Evolutionary conservation across 2,797 vertebrate genomes (phyloP).

Genomic region (Chiropotes sagulatus): DNA sequence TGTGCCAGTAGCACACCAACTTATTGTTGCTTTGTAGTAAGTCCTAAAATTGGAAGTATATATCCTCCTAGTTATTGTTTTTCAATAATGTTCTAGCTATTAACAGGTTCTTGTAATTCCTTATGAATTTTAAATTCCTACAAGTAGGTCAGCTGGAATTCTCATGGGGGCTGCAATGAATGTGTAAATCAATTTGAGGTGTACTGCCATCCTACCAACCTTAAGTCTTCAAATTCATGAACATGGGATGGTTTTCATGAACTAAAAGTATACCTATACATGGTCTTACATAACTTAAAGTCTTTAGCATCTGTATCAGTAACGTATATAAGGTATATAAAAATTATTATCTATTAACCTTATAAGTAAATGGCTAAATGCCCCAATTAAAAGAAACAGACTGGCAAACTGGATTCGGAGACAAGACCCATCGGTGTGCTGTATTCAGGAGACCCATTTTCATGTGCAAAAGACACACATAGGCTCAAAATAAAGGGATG

Average conservation of each 20-base stretch:
- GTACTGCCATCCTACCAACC: background rate
- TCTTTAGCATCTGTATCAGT: background rate
- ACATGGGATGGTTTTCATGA: background rate
- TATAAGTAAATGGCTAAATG: too few relatives aligned
- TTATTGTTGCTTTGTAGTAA: background rate
- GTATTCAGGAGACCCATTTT: too few relatives aligned
- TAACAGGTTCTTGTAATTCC: background rate
- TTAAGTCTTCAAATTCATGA: conserved; percentile 14
- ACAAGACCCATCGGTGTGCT: too few relatives aligned
- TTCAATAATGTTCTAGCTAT: background rate
- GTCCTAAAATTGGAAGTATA: background rate
- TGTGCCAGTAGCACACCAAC: background rate
- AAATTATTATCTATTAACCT: background rate
- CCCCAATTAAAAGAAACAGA: too few relatives aligned
- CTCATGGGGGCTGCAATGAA: background rate
- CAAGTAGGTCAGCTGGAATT: background rate
- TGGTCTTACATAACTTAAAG: background rate
- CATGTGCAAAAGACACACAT: too few relatives aligned
- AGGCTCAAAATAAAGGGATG: too few relatives aligned
- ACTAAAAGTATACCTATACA: background rate
- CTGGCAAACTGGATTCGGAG: too few relatives aligned
- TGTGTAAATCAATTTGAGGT: background rate
- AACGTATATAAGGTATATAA: background rate
- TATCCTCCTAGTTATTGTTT: background rate
- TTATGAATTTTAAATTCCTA: conserved; percentile 15